phyloP scores from a whole-genome alignment of 2,888 invertebrate species.

The Microplitis manilae region DNA sequence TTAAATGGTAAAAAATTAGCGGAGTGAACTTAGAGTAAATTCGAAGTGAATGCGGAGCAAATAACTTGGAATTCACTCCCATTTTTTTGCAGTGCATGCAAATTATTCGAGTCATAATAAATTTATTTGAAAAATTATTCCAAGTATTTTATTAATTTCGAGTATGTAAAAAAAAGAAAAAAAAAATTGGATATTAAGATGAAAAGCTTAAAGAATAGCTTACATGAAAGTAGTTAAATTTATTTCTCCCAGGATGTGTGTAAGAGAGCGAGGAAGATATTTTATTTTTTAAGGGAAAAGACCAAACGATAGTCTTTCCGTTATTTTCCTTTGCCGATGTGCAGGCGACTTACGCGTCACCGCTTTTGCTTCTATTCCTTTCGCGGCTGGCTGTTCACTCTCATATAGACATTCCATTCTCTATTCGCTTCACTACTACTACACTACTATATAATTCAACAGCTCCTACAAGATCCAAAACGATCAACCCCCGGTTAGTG shows the following conservation, averaged over 20 bases:
- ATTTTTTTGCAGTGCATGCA: no score
- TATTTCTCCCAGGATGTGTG: background rate
- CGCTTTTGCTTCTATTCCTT: constrained; percentile 59
- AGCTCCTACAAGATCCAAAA: background rate
- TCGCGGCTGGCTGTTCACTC: constrained; percentile 44
- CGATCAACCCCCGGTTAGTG: background rate
- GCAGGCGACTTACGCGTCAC: constrained; percentile 55
- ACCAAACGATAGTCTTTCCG: constrained; percentile 31
- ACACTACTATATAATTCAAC: background rate
- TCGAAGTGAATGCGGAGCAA: no score
- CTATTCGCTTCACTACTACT: constrained; percentile 24
- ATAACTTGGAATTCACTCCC: no score
- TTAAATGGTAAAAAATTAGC: no score
- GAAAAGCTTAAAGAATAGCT: background rate
- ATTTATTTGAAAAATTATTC: background rate
- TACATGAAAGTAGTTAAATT: constrained; percentile 17
- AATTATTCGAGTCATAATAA: no score
- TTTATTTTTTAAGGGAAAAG: constrained; percentile 4
- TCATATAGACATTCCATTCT: constrained; percentile 62
- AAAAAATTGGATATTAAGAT: background rate
- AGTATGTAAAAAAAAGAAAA: background rate
- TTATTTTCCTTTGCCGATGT: constrained; percentile 70
- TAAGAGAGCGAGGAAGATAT: background rate
- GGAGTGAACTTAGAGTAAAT: no score
- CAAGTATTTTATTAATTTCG: constrained; percentile 1